phyloP scores from a whole-genome alignment of 2,888 invertebrate genomes.

The Gymnoscelis rufifasciata region DNA sequence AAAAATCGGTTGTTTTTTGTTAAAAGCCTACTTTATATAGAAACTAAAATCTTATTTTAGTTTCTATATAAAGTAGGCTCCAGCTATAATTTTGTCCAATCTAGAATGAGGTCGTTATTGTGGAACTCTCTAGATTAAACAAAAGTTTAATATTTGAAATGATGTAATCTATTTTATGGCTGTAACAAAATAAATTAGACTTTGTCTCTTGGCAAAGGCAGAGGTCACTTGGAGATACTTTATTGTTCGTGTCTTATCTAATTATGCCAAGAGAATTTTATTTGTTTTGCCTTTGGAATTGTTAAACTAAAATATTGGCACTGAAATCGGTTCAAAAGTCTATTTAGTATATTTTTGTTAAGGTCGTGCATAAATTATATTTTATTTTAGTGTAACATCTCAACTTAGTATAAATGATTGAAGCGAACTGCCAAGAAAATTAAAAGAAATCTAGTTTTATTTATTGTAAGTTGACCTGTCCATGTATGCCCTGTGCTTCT shows the following conservation, averaged over 20 bases:
- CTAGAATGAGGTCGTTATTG: background rate
- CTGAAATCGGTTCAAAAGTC: background rate
- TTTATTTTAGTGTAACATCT: no score
- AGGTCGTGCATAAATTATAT: no score
- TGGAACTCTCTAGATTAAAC: background rate
- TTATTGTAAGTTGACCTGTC: no score
- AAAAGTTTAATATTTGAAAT: slow-evolving; percentile 9
- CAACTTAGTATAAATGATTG: no score
- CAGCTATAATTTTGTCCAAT: slow-evolving; percentile 14
- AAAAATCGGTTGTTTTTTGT: no score
- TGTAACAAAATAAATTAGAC: slow-evolving; percentile 17
- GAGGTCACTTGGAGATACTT: slow-evolving; percentile 12
- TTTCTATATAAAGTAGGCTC: slow-evolving; percentile 22
- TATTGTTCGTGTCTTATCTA: background rate
- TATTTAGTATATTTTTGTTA: no score
- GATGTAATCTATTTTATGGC: slow-evolving; percentile 20
- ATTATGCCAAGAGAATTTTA: slow-evolving; percentile 8
- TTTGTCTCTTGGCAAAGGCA: slow-evolving; percentile 21
- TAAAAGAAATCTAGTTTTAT: no score
- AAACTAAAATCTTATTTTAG: no score
- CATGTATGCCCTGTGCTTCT: no score
- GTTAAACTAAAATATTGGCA: background rate
- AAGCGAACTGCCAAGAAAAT: no score
- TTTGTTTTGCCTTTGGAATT: slow-evolving; percentile 13
- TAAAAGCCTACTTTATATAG: no score